Percentiles rank a stretch among this genome's conserved stretches.
Evolutionary conservation across 1,140 invertebrate genomes (phyloP).

Genomic region (Drosophila watanabei): DNA sequence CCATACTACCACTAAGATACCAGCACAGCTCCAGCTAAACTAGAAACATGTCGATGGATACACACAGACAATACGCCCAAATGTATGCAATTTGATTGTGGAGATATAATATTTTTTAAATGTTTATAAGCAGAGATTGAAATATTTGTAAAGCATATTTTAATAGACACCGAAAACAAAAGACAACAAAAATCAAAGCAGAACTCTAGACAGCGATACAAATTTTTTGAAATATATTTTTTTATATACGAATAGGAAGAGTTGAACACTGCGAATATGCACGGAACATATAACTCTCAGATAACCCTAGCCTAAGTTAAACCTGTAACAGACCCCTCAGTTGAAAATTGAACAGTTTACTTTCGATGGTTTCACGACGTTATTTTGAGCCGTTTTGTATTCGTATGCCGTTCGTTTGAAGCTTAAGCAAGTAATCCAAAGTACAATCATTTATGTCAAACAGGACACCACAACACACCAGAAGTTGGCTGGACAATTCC

Average conservation of each 20-base stretch:
- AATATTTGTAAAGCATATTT: constrained; percentile 79
- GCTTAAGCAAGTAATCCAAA: constrained; percentile 79
- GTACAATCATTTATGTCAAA: constrained; percentile 84
- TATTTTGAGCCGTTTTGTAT: constrained; percentile 63
- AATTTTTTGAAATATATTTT: constrained; percentile 79
- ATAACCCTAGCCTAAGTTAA: constrained; percentile 76
- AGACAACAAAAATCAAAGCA: constrained; percentile 20
- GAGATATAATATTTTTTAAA: constrained; percentile 78
- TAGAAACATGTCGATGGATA: constrained; percentile 49
- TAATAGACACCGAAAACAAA: constrained; percentile 67
- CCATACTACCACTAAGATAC: constrained; percentile 28
- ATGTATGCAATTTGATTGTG: constrained; percentile 79
- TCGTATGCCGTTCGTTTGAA: constrained; percentile 64
- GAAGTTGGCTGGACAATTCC: constrained; percentile 14
- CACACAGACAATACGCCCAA: constrained; percentile 80
- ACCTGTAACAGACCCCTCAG: constrained; percentile 40
- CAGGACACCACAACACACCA: constrained; percentile 66
- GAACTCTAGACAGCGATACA: constrained; percentile 48
- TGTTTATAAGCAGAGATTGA: constrained; percentile 72
- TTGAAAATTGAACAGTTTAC: constrained; percentile 41
- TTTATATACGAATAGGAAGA: constrained; percentile 52
- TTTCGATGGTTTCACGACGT: constrained; percentile 75
- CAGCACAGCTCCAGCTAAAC: constrained; percentile 51
- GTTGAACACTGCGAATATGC: constrained; percentile 59
- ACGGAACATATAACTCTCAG: constrained; percentile 62